These are phyloP conservation scores for Caerostris darwini DNA, from an alignment of 1,140 invertebrate genomes.

Conservation along the genomic window DNA sequence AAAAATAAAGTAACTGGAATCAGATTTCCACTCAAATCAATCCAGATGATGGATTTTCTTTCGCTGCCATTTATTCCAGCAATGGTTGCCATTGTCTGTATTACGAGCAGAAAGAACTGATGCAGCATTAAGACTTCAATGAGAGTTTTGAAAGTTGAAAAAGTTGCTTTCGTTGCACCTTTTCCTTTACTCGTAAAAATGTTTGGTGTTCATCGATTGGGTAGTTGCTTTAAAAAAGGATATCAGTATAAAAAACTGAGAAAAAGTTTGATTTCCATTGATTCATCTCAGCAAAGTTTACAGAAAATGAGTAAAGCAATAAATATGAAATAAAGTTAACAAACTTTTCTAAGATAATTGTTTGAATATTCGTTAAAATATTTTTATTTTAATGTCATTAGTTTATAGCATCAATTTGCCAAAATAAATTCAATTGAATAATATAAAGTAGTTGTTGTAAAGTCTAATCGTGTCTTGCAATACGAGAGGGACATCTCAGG, in stretches of 20 bases:
- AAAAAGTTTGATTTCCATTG: too few species aligned
- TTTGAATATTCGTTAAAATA: too few species aligned
- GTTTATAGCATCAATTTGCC: too few species aligned
- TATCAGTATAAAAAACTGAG: neutral
- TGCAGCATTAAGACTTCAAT: conserved; percentile 1
- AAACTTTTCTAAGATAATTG: too few species aligned
- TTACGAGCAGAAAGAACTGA: neutral
- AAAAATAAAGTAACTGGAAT: neutral
- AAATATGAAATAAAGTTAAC: too few species aligned
- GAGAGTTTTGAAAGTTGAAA: neutral
- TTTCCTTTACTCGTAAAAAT: neutral
- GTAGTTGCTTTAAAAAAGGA: neutral
- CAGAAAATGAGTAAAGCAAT: too few species aligned
- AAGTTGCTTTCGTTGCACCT: neutral
- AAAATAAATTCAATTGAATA: too few species aligned
- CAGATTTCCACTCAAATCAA: neutral
- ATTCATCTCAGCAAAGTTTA: too few species aligned
- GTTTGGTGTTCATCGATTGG: neutral
- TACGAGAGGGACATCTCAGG: too few species aligned
- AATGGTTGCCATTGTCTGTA: neutral
- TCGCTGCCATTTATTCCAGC: neutral
- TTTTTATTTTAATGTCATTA: too few species aligned
- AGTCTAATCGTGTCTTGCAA: too few species aligned
- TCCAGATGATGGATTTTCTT: neutral
- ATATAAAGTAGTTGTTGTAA: too few species aligned